These are phyloP conservation scores for Empidonax traillii DNA, from an alignment of 2,113 vertebrate species.

Conservation along the genomic window DNA sequence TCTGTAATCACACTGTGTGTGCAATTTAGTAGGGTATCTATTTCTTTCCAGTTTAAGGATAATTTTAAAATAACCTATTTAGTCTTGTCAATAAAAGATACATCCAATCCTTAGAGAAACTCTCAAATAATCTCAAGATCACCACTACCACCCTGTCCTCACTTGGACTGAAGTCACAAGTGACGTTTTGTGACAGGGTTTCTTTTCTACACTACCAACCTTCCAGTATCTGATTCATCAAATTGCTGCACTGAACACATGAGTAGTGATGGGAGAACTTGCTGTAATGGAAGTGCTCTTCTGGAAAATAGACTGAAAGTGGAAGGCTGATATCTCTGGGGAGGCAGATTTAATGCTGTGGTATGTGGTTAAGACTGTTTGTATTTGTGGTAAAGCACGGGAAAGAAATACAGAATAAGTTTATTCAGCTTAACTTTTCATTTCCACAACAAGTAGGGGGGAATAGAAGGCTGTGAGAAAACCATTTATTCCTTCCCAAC, in stretches of 20 bases:
- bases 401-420: conserved; percentile 1
- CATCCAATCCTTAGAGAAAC: background rate
- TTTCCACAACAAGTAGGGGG: background rate
- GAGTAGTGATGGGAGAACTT: background rate
- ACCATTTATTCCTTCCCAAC: background rate
- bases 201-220: background rate
- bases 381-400: background rate
- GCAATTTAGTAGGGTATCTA: background rate
- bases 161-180: background rate
- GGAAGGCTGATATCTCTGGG: background rate
- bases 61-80: background rate
- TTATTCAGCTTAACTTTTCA: conserved; percentile 16
- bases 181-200: background rate
- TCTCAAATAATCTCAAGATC: background rate
- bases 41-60: background rate
- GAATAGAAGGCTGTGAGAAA: background rate
- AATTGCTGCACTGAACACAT: background rate
- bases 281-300: background rate
- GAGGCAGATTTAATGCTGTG: conserved; percentile 6
- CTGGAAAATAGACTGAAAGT: conserved; percentile 6
- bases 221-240: background rate
- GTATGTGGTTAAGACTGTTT: background rate
- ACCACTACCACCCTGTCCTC: background rate
- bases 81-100: background rate
- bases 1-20: background rate